Evolutionary conservation across 1,140 invertebrate genomes (phyloP).

Genomic region (Dendrolimus punctatus): DNA sequence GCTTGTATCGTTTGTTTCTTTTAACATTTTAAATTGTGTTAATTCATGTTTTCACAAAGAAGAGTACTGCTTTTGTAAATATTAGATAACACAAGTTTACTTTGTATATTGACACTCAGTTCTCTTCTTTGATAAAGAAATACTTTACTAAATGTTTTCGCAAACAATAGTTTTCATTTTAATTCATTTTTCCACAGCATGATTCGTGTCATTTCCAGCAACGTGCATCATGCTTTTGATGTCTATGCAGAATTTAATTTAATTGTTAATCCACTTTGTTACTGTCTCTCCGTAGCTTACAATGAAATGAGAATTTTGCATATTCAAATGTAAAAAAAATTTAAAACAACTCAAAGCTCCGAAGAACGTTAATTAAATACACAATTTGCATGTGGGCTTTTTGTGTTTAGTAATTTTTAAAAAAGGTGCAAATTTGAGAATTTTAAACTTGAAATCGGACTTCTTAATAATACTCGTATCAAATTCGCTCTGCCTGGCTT

Average conservation of each 20-base stretch:
- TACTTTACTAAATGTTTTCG: conserved; percentile 26
- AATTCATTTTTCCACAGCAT: conserved; percentile 53
- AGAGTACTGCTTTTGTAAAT: conserved; percentile 32
- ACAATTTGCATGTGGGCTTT: conserved; percentile 62
- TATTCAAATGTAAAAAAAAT: conserved; percentile 10
- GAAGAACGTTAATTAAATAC: conserved; percentile 19
- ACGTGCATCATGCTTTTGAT: conserved; percentile 70
- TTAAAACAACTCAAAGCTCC: conserved; percentile 14
- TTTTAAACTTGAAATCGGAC: conserved; percentile 5
- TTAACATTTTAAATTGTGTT: conserved; percentile 37
- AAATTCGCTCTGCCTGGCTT: conserved; percentile 53
- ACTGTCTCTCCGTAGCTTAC: conserved; percentile 21
- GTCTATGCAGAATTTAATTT: conserved; percentile 52
- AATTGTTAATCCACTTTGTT: conserved; percentile 29
- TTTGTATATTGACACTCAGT: conserved; percentile 19
- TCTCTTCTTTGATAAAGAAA: conserved; percentile 40
- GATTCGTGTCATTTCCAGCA: conserved; percentile 55
- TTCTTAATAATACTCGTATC: conserved; percentile 6
- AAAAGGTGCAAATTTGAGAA: conserved; percentile 41
- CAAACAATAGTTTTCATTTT: conserved; percentile 38
- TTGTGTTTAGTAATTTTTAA: conserved; percentile 54
- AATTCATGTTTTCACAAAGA: conserved; percentile 33
- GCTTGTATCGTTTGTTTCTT: conserved; percentile 55
- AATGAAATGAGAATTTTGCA: conserved; percentile 12
- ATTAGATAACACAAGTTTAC: neutral